Evolutionary conservation across 2,888 invertebrate species (phyloP).

Genomic region (Octodonta nipae): DNA sequence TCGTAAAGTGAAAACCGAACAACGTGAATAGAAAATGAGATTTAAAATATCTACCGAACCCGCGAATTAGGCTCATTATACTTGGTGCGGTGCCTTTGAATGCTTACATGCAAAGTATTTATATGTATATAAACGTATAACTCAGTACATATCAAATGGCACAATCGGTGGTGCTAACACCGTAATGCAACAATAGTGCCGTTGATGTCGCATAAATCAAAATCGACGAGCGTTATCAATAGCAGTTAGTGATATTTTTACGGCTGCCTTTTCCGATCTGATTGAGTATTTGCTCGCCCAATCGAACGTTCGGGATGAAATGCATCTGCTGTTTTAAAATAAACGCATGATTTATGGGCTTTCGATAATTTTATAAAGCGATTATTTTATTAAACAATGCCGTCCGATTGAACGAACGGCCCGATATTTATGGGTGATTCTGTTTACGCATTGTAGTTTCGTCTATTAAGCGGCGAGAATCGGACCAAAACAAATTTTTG

Average conservation of each 20-base stretch:
- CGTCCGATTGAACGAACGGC: conserved; percentile 19
- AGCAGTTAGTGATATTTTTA: conserved; percentile 32
- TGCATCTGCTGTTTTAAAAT: conserved; percentile 34
- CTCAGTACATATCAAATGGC: conserved; percentile 12
- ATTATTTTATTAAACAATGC: conserved; percentile 32
- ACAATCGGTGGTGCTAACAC: conserved; percentile 16
- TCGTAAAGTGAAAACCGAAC: too few relatives aligned
- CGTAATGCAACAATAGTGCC: conserved; percentile 31
- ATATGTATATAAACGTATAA: conserved; percentile 16
- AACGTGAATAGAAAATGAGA: conserved; percentile 28
- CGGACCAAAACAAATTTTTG: too few relatives aligned
- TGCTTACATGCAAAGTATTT: conserved; percentile 16
- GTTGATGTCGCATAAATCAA: conserved; percentile 27
- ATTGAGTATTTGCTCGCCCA: conserved; percentile 31
- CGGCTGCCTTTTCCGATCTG: conserved; percentile 27
- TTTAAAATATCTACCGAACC: conserved; percentile 24
- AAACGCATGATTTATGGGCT: conserved; percentile 32
- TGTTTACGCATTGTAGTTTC: conserved; percentile 5
- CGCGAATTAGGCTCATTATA: conserved; percentile 18
- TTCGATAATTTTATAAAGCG: conserved; percentile 31
- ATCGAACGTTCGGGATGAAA: conserved; percentile 32
- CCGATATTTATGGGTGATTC: conserved; percentile 21
- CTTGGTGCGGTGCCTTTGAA: conserved; percentile 14
- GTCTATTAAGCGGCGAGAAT: too few relatives aligned
- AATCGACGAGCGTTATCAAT: conserved; percentile 26